Evolutionary conservation across 1,140 invertebrate species (phyloP).

Genomic region (Drosophila sulfurigaster): DNA sequence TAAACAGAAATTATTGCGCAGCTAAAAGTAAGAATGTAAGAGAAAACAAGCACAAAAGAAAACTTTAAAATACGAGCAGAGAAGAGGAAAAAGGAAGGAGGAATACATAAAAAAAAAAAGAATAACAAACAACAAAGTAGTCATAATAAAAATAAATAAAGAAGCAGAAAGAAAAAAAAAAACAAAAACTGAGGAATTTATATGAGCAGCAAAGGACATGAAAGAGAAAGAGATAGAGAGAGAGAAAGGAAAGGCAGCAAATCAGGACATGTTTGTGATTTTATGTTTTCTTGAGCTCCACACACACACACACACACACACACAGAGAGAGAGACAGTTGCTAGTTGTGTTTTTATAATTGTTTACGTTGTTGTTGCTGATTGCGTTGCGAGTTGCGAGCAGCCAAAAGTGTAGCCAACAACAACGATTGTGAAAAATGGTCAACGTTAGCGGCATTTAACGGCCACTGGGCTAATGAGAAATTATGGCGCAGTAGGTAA

Average conservation of each 20-base stretch:
- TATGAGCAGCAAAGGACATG: conserved; percentile 26
- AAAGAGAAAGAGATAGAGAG: not conserved
- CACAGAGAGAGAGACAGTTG: conserved; percentile 5
- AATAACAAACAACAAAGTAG: conserved; percentile 54
- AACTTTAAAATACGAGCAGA: conserved; percentile 58
- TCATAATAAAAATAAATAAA: conserved; percentile 76
- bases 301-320: too few species aligned
- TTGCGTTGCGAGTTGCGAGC: conserved; percentile 13
- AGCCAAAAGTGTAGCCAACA: not conserved
- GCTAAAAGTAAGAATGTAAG: conserved; percentile 51
- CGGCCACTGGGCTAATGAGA: conserved; percentile 76
- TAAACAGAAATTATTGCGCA: conserved; percentile 77
- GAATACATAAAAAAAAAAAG: conserved; percentile 9
- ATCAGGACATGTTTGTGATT: conserved; percentile 54
- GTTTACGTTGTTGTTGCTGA: conserved; percentile 42
- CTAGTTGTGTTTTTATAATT: conserved; percentile 43
- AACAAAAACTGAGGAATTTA: conserved; percentile 63
- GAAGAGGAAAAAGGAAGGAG: conserved; percentile 1
- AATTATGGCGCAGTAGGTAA: conserved; percentile 64
- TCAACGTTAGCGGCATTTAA: conserved; percentile 55
- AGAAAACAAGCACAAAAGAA: conserved; percentile 35
- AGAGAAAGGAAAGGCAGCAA: conserved; percentile 7
- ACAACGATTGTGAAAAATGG: conserved; percentile 46
- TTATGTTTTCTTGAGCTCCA: conserved; percentile 36
- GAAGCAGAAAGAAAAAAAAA: conserved; percentile 59